phyloP scores from a whole-genome alignment of 2,113 vertebrate species.

The Pycnonotus jocosus region DNA sequence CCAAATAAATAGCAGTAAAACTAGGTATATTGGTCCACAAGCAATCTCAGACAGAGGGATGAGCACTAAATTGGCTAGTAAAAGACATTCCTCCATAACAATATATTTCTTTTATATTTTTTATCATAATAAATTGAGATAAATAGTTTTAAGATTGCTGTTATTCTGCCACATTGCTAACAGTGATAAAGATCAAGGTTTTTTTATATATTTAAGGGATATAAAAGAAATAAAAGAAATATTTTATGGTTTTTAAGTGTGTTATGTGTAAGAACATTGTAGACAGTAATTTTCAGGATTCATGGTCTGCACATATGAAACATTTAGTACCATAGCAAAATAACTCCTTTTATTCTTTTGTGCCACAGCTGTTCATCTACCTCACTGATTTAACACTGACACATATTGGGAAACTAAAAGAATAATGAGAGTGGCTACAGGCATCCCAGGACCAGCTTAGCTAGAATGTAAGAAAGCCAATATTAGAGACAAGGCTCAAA shows the following conservation, averaged over 20 bases:
- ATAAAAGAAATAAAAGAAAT: neutral
- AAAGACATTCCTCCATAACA: neutral
- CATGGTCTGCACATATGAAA: neutral
- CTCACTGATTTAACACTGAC: neutral
- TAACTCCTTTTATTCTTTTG: neutral
- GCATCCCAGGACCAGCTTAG: neutral
- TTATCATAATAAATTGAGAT: slow-evolving; percentile 7
- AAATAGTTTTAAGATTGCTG: neutral
- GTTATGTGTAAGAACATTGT: neutral
- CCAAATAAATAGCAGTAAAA: slow-evolving; percentile 12
- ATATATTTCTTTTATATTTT: neutral
- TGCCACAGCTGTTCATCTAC: neutral
- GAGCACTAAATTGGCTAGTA: neutral
- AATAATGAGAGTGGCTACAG: neutral
- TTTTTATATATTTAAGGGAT: neutral
- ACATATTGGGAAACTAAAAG: neutral
- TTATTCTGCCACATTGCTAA: neutral
- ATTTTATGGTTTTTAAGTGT: neutral
- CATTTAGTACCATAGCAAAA: neutral
- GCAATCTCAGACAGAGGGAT: neutral
- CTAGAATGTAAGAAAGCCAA: neutral
- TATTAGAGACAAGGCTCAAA: neutral
- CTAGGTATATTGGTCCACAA: neutral
- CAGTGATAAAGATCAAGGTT: neutral
- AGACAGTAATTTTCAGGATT: neutral